Base-by-base conservation (phyloP, 2,113 vertebrate genomes). In the Xiphophorus maculatus region DNA sequence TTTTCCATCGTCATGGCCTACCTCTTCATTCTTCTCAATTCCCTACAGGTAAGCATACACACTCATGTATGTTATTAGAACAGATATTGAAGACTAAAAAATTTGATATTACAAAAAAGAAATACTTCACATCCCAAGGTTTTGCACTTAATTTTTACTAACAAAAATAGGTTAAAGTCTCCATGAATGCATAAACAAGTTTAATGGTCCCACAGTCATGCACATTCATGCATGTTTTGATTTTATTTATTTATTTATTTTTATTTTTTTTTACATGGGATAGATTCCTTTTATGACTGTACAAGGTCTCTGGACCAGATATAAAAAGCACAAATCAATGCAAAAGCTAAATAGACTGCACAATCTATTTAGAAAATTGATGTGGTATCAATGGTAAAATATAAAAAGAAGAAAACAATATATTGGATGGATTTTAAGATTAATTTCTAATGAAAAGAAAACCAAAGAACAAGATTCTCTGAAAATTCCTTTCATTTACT, bases 21-120 rank as follows among this genome's bases (percentile, higher is more conserved):
- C 74, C 83, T 95, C 89, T 95, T 96, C 77, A 90, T 95, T 76
- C 68, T 95, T 63, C 94, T 96, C 79, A 96, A 95, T 90, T 95
- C 95, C 25, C 84, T 95, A 63, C 94, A 95, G 94, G 95, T 95
- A 92, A 33, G 76, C 58, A 66, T 65, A 69, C 71, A 68, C 63
- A 42, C 42, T 72, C 37, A 71, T 44, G 37, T 58, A 58, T 65
- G 60, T 61, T 33, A 27, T 30, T 7, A 4, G 62, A 58, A 77
- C 25, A 69, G 19, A 71, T 51, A 42, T 17, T 54, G 32, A 67
- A 69, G 27, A 40, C 70, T 77, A 77, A 42, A 80, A 1, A 63
- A n/a, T 33, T 6, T 25, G 2, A 9, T 58, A 25, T 3, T 58
- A n/a, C 5, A 58, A 2, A 58, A 44, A 69, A 13, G 14, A 37